Evolutionary conservation across 2,797 vertebrate genomes (phyloP).

Genomic region (Antrozous pallidus): DNA sequence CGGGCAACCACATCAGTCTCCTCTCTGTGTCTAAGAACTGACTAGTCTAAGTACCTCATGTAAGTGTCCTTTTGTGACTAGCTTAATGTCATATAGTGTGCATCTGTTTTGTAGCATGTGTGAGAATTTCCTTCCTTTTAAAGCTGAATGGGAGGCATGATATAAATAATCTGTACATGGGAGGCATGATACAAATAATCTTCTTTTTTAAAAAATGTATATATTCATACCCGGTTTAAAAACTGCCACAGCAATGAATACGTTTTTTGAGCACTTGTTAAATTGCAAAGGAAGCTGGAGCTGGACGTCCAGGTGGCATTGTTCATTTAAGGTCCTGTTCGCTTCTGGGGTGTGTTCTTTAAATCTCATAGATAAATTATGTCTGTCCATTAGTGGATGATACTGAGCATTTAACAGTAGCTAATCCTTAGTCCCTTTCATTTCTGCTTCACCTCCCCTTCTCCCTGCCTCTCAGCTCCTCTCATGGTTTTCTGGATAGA

Average conservation of each 20-base stretch:
- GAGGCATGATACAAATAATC: not conserved
- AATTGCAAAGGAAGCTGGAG: not conserved
- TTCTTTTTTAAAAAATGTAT: not conserved
- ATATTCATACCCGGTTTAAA: not conserved
- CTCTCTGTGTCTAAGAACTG: not conserved
- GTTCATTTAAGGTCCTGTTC: not conserved
- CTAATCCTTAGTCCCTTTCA: not conserved
- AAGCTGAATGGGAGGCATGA: not conserved
- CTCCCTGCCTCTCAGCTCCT: not conserved
- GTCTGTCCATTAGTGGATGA: not conserved
- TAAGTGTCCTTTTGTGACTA: not conserved
- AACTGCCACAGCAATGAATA: not conserved
- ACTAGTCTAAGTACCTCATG: not conserved
- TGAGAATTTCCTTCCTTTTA: conserved; percentile 3
- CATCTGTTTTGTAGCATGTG: not conserved
- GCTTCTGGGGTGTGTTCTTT: not conserved
- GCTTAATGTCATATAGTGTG: not conserved
- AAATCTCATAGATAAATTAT: not conserved
- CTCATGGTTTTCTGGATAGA: not conserved
- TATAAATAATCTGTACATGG: not conserved
- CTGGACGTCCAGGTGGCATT: not conserved
- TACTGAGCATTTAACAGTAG: not conserved
- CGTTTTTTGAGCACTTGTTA: not conserved
- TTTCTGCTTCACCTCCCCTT: not conserved
- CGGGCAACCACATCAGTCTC: not conserved